Base-by-base conservation (phyloP, 2,797 vertebrate genomes). In the Sebastes kiyomatsui region DNA sequence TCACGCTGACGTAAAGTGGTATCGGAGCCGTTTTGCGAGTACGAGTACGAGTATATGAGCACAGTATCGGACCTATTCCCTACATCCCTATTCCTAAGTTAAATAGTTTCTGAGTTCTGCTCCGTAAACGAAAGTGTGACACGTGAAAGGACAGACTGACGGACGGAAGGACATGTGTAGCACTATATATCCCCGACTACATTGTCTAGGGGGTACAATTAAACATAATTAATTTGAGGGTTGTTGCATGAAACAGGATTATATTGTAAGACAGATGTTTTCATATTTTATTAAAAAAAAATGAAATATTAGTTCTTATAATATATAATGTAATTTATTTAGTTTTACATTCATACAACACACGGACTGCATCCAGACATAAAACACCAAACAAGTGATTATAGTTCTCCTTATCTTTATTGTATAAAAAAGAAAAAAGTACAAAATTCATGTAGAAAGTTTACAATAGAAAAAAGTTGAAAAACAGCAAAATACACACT, bases 391-490 rank as follows among this genome's bases (percentile, higher is more conserved):
- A 80, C 62, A 56, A 10, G 1, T 12, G 0, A 11, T 38, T 65
- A 46, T 59, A 84, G 33, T 86, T 91, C 58, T 85, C 71, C 27
- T 87, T 71, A 84, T 81, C 60, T 96, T 96, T 96, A 96, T 94
- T 96, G 86, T 93, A 93, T 94, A 94, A 95, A 94, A 92, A 87
- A 81, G 68, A 84, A 92, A 90, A 92, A 90, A 84, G 84, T 95
- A 94, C 88, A 96, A 96, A 96, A 95, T 90, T 88, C 83, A 93
- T 92, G 86, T 94, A 92, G 82, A 96, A 94, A 94, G 85, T 89
- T 90, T 85, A 94, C 87, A 92, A 81, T 92, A 93, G 88, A 93
- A 95, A 95, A 93, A 85, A 78, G 54, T 65, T 77, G 56, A 89
- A 88, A 88, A 94, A 92, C 84, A 86, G 89, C 86, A 88, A 92